A percentile compares a stretch with the other conserved stretches of the same genome.
Conservation (phyloP, 2,113 vertebrate genomes). For the Petroica traversi region DNA sequence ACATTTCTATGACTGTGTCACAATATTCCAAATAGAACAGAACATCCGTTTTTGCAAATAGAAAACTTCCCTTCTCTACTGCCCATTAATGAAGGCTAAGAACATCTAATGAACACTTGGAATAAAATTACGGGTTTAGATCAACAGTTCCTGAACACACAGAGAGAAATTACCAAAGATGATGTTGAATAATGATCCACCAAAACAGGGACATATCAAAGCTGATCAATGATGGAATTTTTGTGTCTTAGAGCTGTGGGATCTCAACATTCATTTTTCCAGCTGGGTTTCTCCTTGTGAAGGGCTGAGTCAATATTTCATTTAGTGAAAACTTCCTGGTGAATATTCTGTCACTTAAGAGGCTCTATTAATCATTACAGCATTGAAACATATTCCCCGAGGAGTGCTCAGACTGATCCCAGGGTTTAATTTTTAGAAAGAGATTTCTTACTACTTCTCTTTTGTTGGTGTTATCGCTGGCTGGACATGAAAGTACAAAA, state of each 20-base stretch:
- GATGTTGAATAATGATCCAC: slow-evolving; percentile 1
- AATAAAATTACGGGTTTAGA: not conserved
- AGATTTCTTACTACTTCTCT: slow-evolving; percentile 81
- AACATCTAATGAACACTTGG: not conserved
- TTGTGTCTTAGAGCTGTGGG: slow-evolving; percentile 54
- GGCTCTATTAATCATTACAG: slow-evolving; percentile 81
- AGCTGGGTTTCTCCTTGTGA: slow-evolving; percentile 71
- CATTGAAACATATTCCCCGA: slow-evolving; percentile 78
- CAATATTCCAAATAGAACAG: not conserved
- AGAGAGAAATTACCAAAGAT: not conserved
- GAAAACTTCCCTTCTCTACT: not conserved
- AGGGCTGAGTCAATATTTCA: slow-evolving; percentile 82
- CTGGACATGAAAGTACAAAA: slow-evolving; percentile 83
- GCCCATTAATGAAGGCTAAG: not conserved
- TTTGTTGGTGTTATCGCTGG: slow-evolving; percentile 86
- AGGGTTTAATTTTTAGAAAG: slow-evolving; percentile 79
- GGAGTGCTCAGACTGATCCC: slow-evolving; percentile 72
- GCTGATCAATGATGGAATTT: slow-evolving; percentile 65
- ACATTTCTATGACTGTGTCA: not conserved
- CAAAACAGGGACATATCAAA: slow-evolving; percentile 49
- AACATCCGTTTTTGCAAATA: not conserved
- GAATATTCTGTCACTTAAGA: slow-evolving; percentile 83
- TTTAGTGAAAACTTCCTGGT: slow-evolving; percentile 91
- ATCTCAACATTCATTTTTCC: slow-evolving; percentile 74
- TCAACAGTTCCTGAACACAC: not conserved